phyloP scores from a whole-genome alignment of 1,140 invertebrate genomes.

The Listronotus oregonensis region DNA sequence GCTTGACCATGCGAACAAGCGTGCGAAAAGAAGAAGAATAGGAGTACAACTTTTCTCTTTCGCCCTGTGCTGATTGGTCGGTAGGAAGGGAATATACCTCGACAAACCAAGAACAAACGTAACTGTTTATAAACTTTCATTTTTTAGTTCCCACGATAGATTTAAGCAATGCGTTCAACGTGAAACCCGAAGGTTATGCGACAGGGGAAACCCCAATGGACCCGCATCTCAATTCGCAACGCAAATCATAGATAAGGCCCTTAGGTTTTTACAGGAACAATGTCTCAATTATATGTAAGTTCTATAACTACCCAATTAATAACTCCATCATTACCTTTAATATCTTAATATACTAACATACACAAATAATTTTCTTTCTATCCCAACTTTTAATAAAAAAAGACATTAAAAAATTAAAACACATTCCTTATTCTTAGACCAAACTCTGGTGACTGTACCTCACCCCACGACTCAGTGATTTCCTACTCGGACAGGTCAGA shows the following conservation, averaged over 20 bases:
- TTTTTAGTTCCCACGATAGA: slow-evolving; percentile 61
- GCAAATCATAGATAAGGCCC: slow-evolving; percentile 64
- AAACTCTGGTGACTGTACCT: slow-evolving; percentile 58
- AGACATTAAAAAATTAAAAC: neutral
- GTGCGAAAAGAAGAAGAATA: no score
- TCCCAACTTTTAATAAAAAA: no score
- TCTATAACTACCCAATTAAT: neutral
- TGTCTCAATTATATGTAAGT: slow-evolving; percentile 65
- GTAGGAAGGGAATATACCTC: no score
- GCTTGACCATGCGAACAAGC: no score
- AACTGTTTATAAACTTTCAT: no score
- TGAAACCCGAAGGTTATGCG: slow-evolving; percentile 61
- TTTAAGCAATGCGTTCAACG: slow-evolving; percentile 63
- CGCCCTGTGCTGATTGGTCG: no score
- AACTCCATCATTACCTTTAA: no score
- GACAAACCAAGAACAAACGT: no score
- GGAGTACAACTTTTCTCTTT: no score
- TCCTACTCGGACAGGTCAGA: slow-evolving; percentile 38
- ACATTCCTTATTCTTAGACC: slow-evolving; percentile 54
- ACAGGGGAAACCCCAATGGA: slow-evolving; percentile 57
- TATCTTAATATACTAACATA: no score
- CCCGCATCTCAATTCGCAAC: slow-evolving; percentile 60
- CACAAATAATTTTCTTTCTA: no score
- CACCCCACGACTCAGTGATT: slow-evolving; percentile 40
- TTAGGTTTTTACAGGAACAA: slow-evolving; percentile 64